Conservation (phyloP, 2,888 invertebrate genomes). For the Timema cristinae region DNA sequence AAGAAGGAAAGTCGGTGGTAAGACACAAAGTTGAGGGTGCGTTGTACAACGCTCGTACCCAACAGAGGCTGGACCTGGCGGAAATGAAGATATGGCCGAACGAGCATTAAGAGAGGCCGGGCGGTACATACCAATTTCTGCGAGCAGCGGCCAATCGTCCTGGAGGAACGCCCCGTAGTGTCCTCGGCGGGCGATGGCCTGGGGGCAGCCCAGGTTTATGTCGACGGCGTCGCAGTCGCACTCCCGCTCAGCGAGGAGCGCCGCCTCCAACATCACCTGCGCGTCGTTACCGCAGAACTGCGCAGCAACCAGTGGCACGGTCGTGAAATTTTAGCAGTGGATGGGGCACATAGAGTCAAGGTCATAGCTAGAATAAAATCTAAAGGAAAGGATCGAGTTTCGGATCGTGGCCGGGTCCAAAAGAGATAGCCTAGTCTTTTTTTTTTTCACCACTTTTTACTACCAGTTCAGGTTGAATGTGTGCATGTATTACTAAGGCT, state of each 20-base stretch:
- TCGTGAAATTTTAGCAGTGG: not conserved
- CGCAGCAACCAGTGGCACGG: not conserved
- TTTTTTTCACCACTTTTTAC: too few species aligned
- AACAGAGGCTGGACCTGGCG: too few species aligned
- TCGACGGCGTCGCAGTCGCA: constrained; percentile 98
- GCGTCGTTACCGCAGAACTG: constrained; percentile 98
- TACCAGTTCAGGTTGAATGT: too few species aligned
- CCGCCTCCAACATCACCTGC: constrained; percentile 79
- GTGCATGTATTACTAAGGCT: too few species aligned
- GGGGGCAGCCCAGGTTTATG: constrained; percentile 97
- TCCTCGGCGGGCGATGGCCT: constrained; percentile 93
- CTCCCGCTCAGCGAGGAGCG: constrained; percentile 73
- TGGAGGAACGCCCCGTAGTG: constrained; percentile 95
- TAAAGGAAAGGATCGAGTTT: too few species aligned
- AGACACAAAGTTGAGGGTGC: too few species aligned
- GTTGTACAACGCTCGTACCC: too few species aligned
- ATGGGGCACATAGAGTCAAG: not conserved
- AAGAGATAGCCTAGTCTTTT: too few species aligned
- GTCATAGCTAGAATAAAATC: not conserved
- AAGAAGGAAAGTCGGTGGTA: too few species aligned
- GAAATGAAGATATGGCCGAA: too few species aligned
- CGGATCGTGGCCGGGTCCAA: too few species aligned
- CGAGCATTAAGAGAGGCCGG: too few species aligned
- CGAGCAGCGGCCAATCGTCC: constrained; percentile 88
- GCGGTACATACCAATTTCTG: constrained; percentile 65